Evolutionary conservation across 2,797 vertebrate species (phyloP).

Genomic region (Epinephelus malabaricus): DNA sequence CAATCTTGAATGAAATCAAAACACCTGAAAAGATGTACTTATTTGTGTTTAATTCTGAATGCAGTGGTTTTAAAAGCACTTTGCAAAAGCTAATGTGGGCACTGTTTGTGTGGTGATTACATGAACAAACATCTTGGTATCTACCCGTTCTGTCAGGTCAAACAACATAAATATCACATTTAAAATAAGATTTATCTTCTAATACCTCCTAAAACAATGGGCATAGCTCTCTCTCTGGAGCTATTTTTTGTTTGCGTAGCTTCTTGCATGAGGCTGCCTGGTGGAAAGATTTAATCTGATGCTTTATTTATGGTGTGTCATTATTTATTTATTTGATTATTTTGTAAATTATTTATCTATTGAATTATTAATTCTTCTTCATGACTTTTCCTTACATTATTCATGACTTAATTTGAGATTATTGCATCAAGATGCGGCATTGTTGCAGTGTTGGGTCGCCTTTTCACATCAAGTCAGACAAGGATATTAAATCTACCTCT

Average conservation of each 20-base stretch:
- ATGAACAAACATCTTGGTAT: slow-evolving; percentile 2
- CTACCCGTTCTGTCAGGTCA: neutral
- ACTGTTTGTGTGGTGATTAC: neutral
- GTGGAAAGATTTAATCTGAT: slow-evolving; percentile 96
- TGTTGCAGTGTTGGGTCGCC: slow-evolving; percentile 94
- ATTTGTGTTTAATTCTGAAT: slow-evolving; percentile 16
- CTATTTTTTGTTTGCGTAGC: slow-evolving; percentile 89
- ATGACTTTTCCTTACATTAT: slow-evolving; percentile 98
- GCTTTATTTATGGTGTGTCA: slow-evolving; percentile 97
- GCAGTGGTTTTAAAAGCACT: neutral
- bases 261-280: slow-evolving; percentile 90
- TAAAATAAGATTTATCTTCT: slow-evolving; percentile 21
- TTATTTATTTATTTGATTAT: slow-evolving; percentile 99
- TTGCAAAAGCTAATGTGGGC: neutral
- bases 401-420: slow-evolving; percentile 99
- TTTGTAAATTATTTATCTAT: slow-evolving; percentile 99
- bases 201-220: slow-evolving; percentile 23
- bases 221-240: slow-evolving; percentile 65
- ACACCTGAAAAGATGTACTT: slow-evolving; percentile 2
- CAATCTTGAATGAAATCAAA: neutral
- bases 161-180: slow-evolving; percentile 18
- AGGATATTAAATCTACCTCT: slow-evolving; percentile 96
- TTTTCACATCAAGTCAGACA: slow-evolving; percentile 90
- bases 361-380: slow-evolving; percentile 99
- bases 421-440: slow-evolving; percentile 98